phyloP scores from a whole-genome alignment of 1,140 invertebrate species.

The Caenorhabditis latens region DNA sequence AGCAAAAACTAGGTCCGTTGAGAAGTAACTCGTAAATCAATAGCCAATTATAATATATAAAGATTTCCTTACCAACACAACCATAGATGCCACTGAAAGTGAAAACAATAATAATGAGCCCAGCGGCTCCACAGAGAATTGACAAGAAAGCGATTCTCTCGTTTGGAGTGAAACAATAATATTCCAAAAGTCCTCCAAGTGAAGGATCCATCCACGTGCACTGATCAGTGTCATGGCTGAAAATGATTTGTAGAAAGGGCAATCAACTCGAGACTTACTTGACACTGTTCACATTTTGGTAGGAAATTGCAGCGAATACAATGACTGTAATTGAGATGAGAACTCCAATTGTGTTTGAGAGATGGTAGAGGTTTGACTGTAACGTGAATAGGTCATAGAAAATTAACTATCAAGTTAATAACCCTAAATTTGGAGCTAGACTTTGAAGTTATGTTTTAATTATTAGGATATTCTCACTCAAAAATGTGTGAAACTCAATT shows the following conservation, averaged over 20 bases:
- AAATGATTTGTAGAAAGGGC: background rate
- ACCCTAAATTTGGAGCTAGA: no score
- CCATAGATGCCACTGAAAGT: conserved; percentile 20
- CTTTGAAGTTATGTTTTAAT: background rate
- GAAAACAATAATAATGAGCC: conserved; percentile 16
- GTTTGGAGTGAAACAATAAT: conserved; percentile 37
- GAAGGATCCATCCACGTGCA: conserved; percentile 4
- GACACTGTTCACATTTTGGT: background rate
- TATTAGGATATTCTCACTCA: no score
- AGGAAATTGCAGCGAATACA: conserved; percentile 21
- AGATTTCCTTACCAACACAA: background rate
- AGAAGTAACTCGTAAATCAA: background rate
- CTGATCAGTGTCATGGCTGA: background rate
- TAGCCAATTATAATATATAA: background rate
- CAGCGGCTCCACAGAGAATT: conserved; percentile 3
- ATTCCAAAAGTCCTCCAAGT: background rate
- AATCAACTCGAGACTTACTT: background rate
- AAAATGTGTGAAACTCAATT: background rate
- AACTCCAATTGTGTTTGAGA: conserved; percentile 11
- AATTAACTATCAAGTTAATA: no score
- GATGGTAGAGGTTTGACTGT: conserved; percentile 18
- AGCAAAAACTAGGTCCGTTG: no score
- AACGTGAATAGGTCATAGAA: background rate
- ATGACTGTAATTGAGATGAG: conserved; percentile 3
- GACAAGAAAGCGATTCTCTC: conserved; percentile 19